These are phyloP conservation scores for Aselliscus stoliczkanus DNA, from an alignment of 2,797 vertebrate genomes.

Conservation along the genomic window DNA sequence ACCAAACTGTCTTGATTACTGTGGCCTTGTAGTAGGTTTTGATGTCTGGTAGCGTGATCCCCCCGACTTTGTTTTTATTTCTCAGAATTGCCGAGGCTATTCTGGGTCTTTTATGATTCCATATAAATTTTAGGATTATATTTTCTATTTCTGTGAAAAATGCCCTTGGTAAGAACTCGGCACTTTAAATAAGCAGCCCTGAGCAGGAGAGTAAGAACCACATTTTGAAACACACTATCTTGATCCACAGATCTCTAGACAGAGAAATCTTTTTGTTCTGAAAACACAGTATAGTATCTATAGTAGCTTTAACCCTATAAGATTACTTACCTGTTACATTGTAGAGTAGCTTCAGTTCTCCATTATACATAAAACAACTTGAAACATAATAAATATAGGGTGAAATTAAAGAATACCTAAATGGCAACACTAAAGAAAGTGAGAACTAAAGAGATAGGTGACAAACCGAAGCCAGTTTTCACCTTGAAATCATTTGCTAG, in stretches of 20 bases:
- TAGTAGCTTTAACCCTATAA: no score
- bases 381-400: background rate
- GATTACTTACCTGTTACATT: background rate
- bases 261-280: background rate
- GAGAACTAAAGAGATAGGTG: background rate
- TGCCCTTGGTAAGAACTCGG: no score
- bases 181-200: background rate
- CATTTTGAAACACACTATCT: background rate
- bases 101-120: no score
- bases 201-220: background rate
- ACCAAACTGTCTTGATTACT: no score
- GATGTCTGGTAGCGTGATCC: no score
- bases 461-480: background rate
- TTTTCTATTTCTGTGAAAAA: no score
- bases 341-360: background rate
- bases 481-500: background rate
- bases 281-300: background rate
- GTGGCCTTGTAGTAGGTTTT: no score
- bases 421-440: background rate
- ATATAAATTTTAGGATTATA: no score
- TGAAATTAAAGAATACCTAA: background rate
- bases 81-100: no score
- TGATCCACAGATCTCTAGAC: background rate
- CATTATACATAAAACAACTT: background rate
- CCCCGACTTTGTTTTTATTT: no score